Base-by-base conservation (phyloP, 2,113 vertebrate genomes). In the Atlantisia rogersi region DNA sequence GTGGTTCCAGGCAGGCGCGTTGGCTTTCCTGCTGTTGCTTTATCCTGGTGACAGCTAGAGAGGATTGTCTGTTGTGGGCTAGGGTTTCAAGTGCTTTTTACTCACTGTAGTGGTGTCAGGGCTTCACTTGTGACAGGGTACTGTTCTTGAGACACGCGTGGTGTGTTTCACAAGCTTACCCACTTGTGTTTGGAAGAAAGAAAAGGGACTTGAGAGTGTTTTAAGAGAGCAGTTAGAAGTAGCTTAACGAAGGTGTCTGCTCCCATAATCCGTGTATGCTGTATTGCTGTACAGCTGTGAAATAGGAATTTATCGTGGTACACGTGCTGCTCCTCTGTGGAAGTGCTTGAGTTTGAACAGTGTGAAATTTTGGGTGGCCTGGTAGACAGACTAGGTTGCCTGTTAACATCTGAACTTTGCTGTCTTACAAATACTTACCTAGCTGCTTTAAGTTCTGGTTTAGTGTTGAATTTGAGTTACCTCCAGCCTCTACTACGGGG, bases 81-180 rank as follows among this genome's bases (percentile, higher is more conserved):
- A 17, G 18, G 4, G 65, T 16, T 63, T 50, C 19, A 22, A 75
- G 70, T 42, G 50, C 25, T 78, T 58, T 39, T 59, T 5, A 9
- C 21, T 59, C 21, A 35, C 64, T 6, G 6, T 32, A 4, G 17
- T 11, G 76, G 18, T 50, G 26, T 31, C 9, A 1, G 6, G 56
- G 59, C 58, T 76, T 91, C 62, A 15, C 35, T 10, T 25, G 44
- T 35, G 77, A 21, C 8, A 7, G 10, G 32, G 10, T 40, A 31
- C 52, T 4, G 10, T 37, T 58, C 50, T 48, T 69, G 65, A 65
- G 77, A 35, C 15, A 29, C 31, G 11, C 0, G 0, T 40, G 37
- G 17, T 46, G 44, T 18, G 8, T 46, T 19, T 8, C 17, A 29
- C 20, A 53, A 0, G 1, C 62, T 92, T 55, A 29, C 28, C 46